Base-by-base conservation (phyloP, 1,140 invertebrate genomes). In the Tenebrio molitor region DNA sequence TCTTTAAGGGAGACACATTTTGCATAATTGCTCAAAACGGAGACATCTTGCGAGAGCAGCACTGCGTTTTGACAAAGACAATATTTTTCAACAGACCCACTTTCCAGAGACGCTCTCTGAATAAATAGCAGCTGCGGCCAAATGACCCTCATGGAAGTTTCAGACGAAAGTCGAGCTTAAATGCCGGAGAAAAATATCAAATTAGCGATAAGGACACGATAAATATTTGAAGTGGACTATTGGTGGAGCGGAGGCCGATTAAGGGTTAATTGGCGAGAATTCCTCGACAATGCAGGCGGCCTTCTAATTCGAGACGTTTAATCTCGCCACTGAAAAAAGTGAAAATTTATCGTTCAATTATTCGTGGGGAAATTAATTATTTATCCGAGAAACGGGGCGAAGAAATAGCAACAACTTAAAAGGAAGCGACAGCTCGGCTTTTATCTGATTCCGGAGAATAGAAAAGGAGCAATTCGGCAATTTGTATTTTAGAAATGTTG, bases 371-470 rank as follows among this genome's bases (percentile, higher is more conserved):
- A 34, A 58, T 58, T 58, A 58, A 58, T 58, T 58, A 58, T 58
- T 58, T 58, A 58, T 58, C 21, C 1, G 10, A 25, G 23, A 17
- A 23, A 2, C 46, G 17, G 10, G 23, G 50, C 50, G 21, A 34
- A 58, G 50, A 58, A 58, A 58, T 29, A 58, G 50, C 50, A 58
- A 58, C 50, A 58, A 58, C 50, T 58, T 58, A 58, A 25, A 58
- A 58, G 21, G 50, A 58, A 58, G 23, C 50, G 50, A 58, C 50
- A 58, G 50, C 50, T 25, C 21, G 50, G 19, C 50, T 58, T 50
- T 58, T 58, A 58, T 58, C 50, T 58, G 50, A 58, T 58, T 58
- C 50, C 50, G 50, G 50, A 58, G 50, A 58, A 58, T 58, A 29
- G 50, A 58, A 58, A 58, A 58, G 50, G 50, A 58, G 50, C 50